Evolutionary conservation across 2,888 invertebrate species (phyloP).

Genomic region (Catotricha subobsoleta): DNA sequence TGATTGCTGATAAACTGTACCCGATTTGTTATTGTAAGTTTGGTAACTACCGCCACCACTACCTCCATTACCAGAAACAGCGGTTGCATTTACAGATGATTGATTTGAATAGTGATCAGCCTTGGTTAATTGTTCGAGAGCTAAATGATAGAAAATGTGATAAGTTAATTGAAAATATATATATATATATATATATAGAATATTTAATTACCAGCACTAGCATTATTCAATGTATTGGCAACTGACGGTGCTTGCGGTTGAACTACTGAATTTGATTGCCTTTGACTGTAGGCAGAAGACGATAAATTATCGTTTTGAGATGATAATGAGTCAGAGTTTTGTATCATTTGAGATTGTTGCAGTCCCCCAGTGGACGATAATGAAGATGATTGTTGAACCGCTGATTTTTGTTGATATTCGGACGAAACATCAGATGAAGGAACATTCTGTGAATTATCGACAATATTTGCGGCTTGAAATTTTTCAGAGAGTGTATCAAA

Average conservation of each 20-base stretch:
- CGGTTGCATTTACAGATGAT: constrained; percentile 16
- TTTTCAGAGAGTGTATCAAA: constrained; percentile 28
- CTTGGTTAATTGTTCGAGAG: constrained; percentile 26
- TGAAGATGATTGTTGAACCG: constrained; percentile 12
- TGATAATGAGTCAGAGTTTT: constrained; percentile 6
- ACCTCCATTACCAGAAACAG: constrained; percentile 13
- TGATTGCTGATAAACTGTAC: constrained; percentile 23
- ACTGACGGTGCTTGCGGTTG: constrained; percentile 5
- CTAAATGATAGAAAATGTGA: constrained; percentile 1
- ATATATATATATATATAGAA: background rate
- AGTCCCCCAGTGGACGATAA: constrained; percentile 20
- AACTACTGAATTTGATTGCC: constrained; percentile 1
- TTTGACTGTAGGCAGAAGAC: constrained; percentile 4
- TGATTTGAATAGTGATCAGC: constrained; percentile 27
- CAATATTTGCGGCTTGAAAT: constrained; percentile 22
- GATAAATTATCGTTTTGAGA: constrained; percentile 4
- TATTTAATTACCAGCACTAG: constrained; percentile 4
- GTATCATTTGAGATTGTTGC: constrained; percentile 24
- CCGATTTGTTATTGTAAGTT: constrained; percentile 17
- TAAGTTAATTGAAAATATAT: background rate
- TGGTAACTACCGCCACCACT: background rate
- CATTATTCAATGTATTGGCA: constrained; percentile 2
- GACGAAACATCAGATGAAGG: constrained; percentile 17
- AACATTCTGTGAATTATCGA: constrained; percentile 22
- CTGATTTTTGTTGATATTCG: constrained; percentile 24